Evolutionary conservation across 2,888 invertebrate species (phyloP), one percentile per base, ranked within the genome.

Genomic region (Aphrophora alni): DNA sequence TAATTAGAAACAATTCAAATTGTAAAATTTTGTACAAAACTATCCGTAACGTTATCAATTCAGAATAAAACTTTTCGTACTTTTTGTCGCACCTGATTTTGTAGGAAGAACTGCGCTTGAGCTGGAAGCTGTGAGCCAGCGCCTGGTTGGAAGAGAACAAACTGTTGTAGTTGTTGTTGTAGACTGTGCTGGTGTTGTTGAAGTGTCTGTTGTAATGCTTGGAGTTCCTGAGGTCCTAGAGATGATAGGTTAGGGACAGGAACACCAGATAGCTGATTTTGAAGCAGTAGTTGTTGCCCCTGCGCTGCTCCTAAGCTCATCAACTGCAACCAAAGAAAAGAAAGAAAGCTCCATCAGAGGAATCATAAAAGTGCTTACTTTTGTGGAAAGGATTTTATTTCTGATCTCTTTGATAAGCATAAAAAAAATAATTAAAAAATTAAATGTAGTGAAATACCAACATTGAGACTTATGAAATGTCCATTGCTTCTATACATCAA

Each of bases 81-180:
- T n/a, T n/a, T 17, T 33, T 5, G 24, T 26, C 28, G 86, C 87
- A 93, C 93, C 91, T 93, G 94, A 88, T 94, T 95, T 87, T 95
- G 95, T 78, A 95, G 88, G 87, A 95, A 92, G 87, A 94, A 93
- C 87, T 94, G 95, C 26, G 93, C 91, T 85, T 92, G 92, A 5
- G 93, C 89, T 71, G 90, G 89, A 80, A 90, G 84, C 17, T 76
- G 78, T 4, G 78, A 76, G 7, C 89, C 88, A 80, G 90, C 89
- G 78, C 92, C 89, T 82, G 90, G 92, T 84, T 91, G 92, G 85
- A 93, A 90, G 89, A 93, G 90, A 79, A 93, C 91, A 85, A 93
- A 90, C 85, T 93, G 93, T 85, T 85, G 86, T 38, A 87, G 84
- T 88, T 87, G 82, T 88, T 89, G 83, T 88, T 86, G 84, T 88